A percentile compares a stretch with the other conserved stretches of the same genome.
Conservation (phyloP, 2,113 vertebrate genomes). For the Natator depressus region DNA sequence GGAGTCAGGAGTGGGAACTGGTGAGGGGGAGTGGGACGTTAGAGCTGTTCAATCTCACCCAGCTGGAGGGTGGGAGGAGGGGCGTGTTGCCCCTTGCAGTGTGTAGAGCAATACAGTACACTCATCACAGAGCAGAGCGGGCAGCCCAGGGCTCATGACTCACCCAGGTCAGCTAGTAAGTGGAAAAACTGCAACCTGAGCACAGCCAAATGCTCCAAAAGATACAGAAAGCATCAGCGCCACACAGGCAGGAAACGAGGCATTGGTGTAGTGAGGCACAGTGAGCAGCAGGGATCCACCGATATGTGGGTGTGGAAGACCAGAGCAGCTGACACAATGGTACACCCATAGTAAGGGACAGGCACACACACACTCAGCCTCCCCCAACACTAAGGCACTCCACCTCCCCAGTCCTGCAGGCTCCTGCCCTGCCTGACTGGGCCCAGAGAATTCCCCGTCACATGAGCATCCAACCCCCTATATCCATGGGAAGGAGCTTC, state of each 20-base stretch:
- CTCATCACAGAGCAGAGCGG: not conserved
- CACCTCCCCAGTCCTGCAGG: not conserved
- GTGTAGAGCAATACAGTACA: not conserved
- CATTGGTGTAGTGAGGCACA: not conserved
- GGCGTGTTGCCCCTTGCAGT: too few species aligned
- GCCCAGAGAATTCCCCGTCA: not conserved
- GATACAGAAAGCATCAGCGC: not conserved
- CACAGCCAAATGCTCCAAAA: not conserved
- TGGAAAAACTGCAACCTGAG: not conserved
- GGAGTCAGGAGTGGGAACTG: too few species aligned
- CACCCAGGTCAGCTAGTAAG: not conserved
- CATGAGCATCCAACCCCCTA: not conserved
- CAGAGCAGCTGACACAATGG: too few species aligned
- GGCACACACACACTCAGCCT: not conserved
- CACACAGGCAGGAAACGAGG: not conserved
- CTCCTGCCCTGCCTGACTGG: not conserved
- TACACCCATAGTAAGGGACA: not conserved
- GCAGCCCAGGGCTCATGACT: not conserved
- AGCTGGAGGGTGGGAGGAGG: not conserved
- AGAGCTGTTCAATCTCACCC: not conserved
- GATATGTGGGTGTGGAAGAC: not conserved
- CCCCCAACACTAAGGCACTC: not conserved
- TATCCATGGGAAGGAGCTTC: not conserved
- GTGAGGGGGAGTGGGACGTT: too few species aligned
- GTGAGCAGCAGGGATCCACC: not conserved